A percentile compares a stretch with the other conserved stretches of the same genome.
Conservation (phyloP, 1,140 invertebrate genomes). For the Chlorops oryzae region DNA sequence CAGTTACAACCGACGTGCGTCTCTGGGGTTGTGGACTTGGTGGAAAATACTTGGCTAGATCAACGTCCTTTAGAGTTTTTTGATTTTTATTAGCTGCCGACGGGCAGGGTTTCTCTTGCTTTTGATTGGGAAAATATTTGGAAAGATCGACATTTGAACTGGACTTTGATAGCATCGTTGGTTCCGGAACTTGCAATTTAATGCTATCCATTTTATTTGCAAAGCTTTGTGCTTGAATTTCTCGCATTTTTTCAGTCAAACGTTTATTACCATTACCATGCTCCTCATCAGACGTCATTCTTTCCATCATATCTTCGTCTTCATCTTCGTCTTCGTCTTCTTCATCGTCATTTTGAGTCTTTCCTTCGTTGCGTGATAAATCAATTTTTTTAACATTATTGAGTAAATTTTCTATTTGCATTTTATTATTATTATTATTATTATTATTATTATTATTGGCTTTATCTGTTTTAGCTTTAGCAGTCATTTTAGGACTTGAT, state of each 20-base stretch:
- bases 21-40: constrained; percentile 37
- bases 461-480: constrained; percentile 8
- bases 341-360: constrained; percentile 21
- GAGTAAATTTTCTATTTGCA: constrained; percentile 33
- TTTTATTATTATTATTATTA: constrained; percentile 21
- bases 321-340: constrained; percentile 1
- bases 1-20: constrained; percentile 28
- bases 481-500: neutral
- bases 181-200: constrained; percentile 33
- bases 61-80: constrained; percentile 41
- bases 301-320: constrained; percentile 12
- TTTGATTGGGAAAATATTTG: constrained; percentile 46
- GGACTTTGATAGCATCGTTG: constrained; percentile 34
- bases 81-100: constrained; percentile 39
- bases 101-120: constrained; percentile 30
- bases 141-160: constrained; percentile 33
- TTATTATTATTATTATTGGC: constrained; percentile 34
- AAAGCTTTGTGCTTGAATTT: constrained; percentile 42
- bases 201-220: constrained; percentile 43
- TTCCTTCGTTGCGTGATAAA: constrained; percentile 10
- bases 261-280: constrained; percentile 18
- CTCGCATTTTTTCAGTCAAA: constrained; percentile 31
- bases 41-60: constrained; percentile 44
- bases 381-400: constrained; percentile 28
- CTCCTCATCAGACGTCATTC: constrained; percentile 17